phyloP scores from a whole-genome alignment of 2,113 vertebrate genomes.

The Hemiscyllium ocellatum region DNA sequence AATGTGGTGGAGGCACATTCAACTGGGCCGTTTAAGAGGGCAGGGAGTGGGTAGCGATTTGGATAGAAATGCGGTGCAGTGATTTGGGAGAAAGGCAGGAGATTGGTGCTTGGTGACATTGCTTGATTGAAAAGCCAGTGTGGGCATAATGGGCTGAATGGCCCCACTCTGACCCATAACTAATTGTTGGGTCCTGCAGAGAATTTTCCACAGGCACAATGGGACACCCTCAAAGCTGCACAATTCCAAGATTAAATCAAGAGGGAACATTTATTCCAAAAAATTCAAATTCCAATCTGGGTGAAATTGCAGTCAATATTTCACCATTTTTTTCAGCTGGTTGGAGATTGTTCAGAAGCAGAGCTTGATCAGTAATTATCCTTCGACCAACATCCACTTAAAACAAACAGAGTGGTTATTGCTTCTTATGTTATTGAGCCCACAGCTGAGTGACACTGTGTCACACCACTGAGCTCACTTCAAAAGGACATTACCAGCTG shows the following conservation, averaged over 20 bases:
- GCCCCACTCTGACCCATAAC: too few species aligned
- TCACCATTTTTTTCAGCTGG: too few species aligned
- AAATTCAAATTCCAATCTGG: background rate
- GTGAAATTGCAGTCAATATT: too few species aligned
- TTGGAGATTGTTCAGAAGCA: background rate
- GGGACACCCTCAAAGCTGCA: background rate
- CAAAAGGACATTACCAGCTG: background rate
- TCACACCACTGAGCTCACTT: background rate
- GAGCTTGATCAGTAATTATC: background rate
- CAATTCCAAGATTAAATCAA: background rate
- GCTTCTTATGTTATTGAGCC: background rate
- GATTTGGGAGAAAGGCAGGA: too few species aligned
- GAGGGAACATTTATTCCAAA: background rate
- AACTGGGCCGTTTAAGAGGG: too few species aligned
- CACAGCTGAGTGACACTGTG: background rate
- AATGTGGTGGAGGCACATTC: too few species aligned
- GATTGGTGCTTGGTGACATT: too few species aligned
- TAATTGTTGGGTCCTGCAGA: background rate
- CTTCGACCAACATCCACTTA: background rate
- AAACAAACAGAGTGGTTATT: background rate
- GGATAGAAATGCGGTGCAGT: too few species aligned
- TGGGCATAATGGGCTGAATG: too few species aligned
- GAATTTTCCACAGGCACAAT: background rate
- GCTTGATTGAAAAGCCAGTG: too few species aligned
- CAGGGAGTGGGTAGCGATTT: too few species aligned